phyloP scores from a whole-genome alignment of 2,797 vertebrate species.

The Dendrocincla tyrannina region DNA sequence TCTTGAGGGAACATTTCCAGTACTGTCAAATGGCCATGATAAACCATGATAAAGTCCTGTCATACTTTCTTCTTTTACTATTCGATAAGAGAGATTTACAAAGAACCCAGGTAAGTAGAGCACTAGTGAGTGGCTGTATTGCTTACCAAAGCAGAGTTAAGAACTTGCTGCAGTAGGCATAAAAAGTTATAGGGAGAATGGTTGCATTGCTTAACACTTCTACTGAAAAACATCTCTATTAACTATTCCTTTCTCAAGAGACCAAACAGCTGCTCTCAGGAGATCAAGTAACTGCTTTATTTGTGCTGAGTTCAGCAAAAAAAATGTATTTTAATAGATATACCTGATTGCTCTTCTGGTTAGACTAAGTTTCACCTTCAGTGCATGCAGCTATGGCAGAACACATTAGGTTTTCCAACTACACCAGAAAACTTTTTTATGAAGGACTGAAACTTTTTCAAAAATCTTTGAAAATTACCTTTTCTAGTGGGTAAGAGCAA shows the following conservation, averaged over 20 bases:
- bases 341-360: not conserved
- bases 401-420: not conserved
- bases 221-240: not conserved
- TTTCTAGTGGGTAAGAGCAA: not conserved
- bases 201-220: not conserved
- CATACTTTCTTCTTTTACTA: not conserved
- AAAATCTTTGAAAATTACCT: not conserved
- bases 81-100: not conserved
- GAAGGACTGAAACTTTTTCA: not conserved
- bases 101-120: not conserved
- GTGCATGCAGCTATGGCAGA: not conserved
- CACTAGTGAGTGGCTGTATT: not conserved
- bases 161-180: not conserved
- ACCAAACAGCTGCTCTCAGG: not conserved
- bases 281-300: not conserved
- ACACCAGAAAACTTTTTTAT: not conserved
- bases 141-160: not conserved
- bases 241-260: not conserved
- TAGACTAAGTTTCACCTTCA: not conserved
- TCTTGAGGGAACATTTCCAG: not conserved
- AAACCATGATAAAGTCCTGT: not conserved
- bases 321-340: not conserved
- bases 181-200: not conserved
- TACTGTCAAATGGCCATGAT: not conserved
- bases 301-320: not conserved